phyloP scores from a whole-genome alignment of 2,888 invertebrate species.

The Aelia acuminata region DNA sequence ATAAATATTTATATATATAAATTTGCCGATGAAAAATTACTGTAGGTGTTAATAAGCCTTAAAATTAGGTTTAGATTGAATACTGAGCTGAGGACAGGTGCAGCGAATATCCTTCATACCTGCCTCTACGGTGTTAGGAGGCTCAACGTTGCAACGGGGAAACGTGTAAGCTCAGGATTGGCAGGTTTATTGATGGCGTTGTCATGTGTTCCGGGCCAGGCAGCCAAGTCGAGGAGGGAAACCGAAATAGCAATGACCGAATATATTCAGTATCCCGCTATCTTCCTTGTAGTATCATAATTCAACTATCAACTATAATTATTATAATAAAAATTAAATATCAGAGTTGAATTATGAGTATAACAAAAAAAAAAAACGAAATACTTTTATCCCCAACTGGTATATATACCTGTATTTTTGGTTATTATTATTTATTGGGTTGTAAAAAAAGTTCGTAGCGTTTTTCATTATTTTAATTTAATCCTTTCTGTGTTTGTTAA shows the following conservation, averaged over 20 bases:
- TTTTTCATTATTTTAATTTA: too few species aligned
- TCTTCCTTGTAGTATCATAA: background rate
- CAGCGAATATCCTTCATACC: constrained; percentile 23
- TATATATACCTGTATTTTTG: too few species aligned
- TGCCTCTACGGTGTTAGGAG: background rate
- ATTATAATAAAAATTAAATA: too few species aligned
- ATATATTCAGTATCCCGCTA: background rate
- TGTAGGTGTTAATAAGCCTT: background rate
- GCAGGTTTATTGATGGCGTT: constrained; percentile 14
- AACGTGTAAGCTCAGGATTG: background rate
- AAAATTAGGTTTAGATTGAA: background rate
- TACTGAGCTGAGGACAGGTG: background rate
- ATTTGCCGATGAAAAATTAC: background rate
- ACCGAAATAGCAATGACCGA: background rate
- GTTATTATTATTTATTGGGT: too few species aligned
- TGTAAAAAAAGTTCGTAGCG: too few species aligned
- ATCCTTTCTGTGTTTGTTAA: too few species aligned
- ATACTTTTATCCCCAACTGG: too few species aligned
- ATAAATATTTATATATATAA: too few species aligned
- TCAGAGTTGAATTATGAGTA: too few species aligned
- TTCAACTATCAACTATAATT: background rate
- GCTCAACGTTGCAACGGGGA: background rate
- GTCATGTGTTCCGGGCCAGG: background rate
- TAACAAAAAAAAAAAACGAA: too few species aligned
- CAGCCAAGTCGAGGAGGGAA: background rate